Percentiles rank a stretch among this genome's conserved stretches.
Conservation (phyloP, 92 coral and sea anemone species). For the Diadumene lineata region DNA sequence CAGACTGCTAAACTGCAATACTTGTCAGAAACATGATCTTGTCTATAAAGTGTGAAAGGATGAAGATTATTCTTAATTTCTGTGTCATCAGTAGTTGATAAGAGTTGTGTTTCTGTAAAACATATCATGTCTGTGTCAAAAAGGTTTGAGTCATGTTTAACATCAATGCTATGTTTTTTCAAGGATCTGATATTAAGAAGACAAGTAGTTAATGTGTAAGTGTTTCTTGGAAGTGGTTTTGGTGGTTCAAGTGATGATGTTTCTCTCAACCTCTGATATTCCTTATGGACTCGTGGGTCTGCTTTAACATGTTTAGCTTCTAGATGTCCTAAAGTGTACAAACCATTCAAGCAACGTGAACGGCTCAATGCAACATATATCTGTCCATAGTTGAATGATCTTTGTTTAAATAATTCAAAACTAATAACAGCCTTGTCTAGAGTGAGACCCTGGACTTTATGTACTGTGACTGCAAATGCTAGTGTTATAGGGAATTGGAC, state of each 20-base stretch:
- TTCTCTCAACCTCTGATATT: slow-evolving; percentile 21
- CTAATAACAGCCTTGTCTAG: slow-evolving; percentile 51
- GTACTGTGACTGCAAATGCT: slow-evolving; percentile 31
- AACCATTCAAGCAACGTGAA: slow-evolving; percentile 47
- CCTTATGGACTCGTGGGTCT: slow-evolving; percentile 11
- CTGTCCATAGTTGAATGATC: background rate
- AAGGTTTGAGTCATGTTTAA: slow-evolving; percentile 30
- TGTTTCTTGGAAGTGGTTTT: slow-evolving; percentile 30
- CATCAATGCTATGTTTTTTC: slow-evolving; percentile 65
- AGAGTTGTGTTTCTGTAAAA: background rate
- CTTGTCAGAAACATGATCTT: slow-evolving; percentile 50
- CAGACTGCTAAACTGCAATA: slow-evolving; percentile 59
- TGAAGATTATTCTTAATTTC: slow-evolving; percentile 35
- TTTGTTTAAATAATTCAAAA: slow-evolving; percentile 32
- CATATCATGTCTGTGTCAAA: slow-evolving; percentile 33
- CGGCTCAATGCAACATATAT: slow-evolving; percentile 63
- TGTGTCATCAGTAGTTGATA: background rate
- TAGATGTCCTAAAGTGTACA: slow-evolving; percentile 44
- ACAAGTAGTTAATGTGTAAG: slow-evolving; percentile 11
- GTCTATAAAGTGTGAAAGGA: slow-evolving; percentile 36
- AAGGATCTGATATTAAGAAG: slow-evolving; percentile 3
- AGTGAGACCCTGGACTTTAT: slow-evolving; percentile 69
- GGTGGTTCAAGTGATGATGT: slow-evolving; percentile 7
- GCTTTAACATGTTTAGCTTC: background rate
- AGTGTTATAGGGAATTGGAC: slow-evolving; percentile 1